Conservation (phyloP, 2,113 vertebrate genomes). For the Chroicocephalus ridibundus region DNA sequence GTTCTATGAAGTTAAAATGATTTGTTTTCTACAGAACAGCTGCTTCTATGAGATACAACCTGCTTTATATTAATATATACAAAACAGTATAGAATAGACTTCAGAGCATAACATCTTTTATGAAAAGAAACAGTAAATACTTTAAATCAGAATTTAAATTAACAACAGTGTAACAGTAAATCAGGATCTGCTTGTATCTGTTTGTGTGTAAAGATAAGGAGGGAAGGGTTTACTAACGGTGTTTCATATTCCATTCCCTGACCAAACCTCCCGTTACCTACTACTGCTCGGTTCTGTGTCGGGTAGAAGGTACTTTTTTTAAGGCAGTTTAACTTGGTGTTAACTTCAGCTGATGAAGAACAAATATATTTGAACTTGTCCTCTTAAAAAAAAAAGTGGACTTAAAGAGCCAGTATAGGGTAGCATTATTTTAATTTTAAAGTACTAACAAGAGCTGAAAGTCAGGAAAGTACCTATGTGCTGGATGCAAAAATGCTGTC, state of each 20-base stretch:
- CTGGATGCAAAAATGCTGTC: neutral
- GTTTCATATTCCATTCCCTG: neutral
- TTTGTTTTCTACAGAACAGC: neutral
- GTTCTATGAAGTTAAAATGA: neutral
- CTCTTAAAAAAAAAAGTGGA: neutral
- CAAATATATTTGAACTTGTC: neutral
- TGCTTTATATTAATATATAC: neutral
- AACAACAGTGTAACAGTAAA: fast-evolving
- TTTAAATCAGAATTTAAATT: neutral
- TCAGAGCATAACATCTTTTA: neutral
- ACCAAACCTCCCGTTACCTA: neutral
- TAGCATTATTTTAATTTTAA: neutral
- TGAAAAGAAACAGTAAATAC: neutral
- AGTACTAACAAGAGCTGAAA: neutral
- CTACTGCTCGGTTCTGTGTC: neutral
- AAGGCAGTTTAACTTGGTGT: neutral
- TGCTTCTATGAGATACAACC: neutral
- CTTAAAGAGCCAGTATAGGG: neutral
- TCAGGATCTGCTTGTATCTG: neutral
- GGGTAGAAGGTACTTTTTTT: neutral
- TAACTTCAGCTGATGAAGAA: neutral
- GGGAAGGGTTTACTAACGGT: neutral
- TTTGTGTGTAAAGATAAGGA: neutral
- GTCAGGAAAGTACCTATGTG: neutral
- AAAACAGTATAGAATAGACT: neutral